Base-by-base conservation (phyloP, 2,888 invertebrate genomes). In the Diplazon laetatorius region DNA sequence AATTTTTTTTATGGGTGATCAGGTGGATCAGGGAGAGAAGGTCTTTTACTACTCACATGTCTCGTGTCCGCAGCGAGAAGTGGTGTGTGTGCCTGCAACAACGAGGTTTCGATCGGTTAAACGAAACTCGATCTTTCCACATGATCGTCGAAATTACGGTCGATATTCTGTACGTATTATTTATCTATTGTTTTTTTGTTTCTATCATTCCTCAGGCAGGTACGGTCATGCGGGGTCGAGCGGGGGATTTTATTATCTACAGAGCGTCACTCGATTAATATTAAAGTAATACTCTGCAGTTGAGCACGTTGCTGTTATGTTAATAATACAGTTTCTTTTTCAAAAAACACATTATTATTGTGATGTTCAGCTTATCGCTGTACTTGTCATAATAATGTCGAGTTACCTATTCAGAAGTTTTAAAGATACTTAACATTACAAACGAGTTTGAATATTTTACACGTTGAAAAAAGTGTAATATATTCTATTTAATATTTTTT, bases 81-180 rank as follows among this genome's bases (percentile, higher is more conserved):
- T 71, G 94, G 94, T 74, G 94, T 94, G 91, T 95, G 95, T 82
- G 95, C 94, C 93, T 95, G 94, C 83, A 93, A 93, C 92, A 92
- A 87, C 86, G 89, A 87, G 88, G 87, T 83, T 87, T 87, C 86
- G 82, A 85, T 78, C 81, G 84, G 85, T 88, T 88, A 88, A 83
- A 86, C 66, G 69, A 81, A 39, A 74, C 66, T 66, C 42, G 62
- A 25, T 18, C 66, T 44, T 35, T 59, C 18, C 20, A 66, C 62
- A 78, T 66, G 59, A 46, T 46, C 39, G 60, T 50, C 78, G 69
- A 22, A 74, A 74, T 78, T 50, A 69, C 69, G 70, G 48, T 3
- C 35, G 70, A 70, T 59, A 60, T 60, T 39, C 60, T 22, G 16
- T 68, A 39, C 66, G 18, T 35, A 50, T 46, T 57, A 35, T n/a